Base-by-base conservation (phyloP, 1,140 invertebrate genomes). In the Telenomus remus region DNA sequence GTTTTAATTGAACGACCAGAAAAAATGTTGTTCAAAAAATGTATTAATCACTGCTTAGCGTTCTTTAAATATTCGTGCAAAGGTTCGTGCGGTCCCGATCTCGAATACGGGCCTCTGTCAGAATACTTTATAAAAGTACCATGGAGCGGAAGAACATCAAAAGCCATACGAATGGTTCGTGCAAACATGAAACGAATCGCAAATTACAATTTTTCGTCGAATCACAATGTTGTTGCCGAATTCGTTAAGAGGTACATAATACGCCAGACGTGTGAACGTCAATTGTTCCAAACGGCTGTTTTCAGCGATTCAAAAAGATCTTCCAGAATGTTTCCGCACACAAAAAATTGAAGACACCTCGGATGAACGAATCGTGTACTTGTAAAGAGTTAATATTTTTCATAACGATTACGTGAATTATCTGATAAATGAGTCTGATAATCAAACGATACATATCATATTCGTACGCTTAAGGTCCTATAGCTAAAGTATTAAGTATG, bases 401-500 rank as follows among this genome's bases (percentile, higher is more conserved):
- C 43, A 66, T 66, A 66, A n/a, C 54, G 19, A 59, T 73, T 68
- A 64, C 43, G 53, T 51, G 47, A n/a, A 70, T 70, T 70, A 66
- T 44, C 27, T 60, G 34, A 61, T 76, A 70, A 59, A 64, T 76
- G 74, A 68, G 56, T 76, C 66, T 48, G 49, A 68, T 81, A 82
- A 79, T 81, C 60, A 68, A 77, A 73, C 78, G 56, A 65, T 76
- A 60, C 80, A 81, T 81, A 82, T 47, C 81, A 79, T 84, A 84
- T 60, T 68, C 81, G 72, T 85, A 84, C 53, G 71, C 51, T 79
- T 84, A 82, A 76, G 27, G 39, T 80, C 46, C 66, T 80, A 84
- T 75, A 78, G 70, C 78, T 84, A 84, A 81, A 82, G 69, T 82
- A 82, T 81, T 82, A 85, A 82, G 78, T 87, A 88, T 88, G 86